Conservation (phyloP, 2,888 invertebrate genomes). For the Lagria hirta region DNA sequence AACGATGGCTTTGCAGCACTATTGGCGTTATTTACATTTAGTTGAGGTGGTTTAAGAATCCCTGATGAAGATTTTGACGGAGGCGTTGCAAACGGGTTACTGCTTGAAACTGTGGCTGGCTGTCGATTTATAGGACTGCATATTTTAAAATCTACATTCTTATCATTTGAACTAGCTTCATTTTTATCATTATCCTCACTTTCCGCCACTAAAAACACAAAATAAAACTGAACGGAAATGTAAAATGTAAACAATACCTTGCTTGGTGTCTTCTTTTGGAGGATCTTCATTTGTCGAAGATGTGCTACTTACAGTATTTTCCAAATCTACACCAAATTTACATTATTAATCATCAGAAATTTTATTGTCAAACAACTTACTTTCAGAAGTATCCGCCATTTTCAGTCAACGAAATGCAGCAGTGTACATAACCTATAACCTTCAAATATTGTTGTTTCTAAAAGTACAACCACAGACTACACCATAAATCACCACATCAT, state of each 20-base stretch:
- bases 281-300: conserved; percentile 46
- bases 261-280: conserved; percentile 42
- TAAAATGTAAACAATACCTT: conserved; percentile 37
- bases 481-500: no score
- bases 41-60: conserved; percentile 44
- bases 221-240: conserved; percentile 7
- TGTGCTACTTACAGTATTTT: conserved; percentile 32
- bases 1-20: conserved; percentile 37
- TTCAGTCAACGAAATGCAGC: no score
- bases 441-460: no score
- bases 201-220: conserved; percentile 33
- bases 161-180: conserved; percentile 14
- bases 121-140: conserved; percentile 36
- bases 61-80: conserved; percentile 33
- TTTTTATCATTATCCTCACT: conserved; percentile 40
- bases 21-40: conserved; percentile 40
- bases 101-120: conserved; percentile 25
- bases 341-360: no score
- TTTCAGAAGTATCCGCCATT: conserved; percentile 41
- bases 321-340: conserved; percentile 27
- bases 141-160: conserved; percentile 38
- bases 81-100: conserved; percentile 37
- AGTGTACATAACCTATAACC: no score
- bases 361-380: conserved; percentile 35
- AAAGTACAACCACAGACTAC: no score